Conservation (phyloP, 2,113 vertebrate species). For the Petromus typicus region DNA sequence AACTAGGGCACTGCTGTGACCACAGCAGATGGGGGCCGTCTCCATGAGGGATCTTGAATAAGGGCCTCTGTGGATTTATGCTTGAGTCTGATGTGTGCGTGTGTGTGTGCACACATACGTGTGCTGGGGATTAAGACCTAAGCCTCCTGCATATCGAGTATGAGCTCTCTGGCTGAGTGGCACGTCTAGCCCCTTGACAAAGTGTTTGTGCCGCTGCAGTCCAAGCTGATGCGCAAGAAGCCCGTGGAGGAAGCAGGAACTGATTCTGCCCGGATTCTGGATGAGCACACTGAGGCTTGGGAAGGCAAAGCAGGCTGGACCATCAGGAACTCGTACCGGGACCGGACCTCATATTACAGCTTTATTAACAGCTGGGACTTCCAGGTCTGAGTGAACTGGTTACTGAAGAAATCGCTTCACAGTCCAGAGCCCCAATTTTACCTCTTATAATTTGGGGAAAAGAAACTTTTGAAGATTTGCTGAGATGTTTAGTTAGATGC, state of each 20-base stretch:
- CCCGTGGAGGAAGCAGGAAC: neutral
- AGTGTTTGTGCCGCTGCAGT: neutral
- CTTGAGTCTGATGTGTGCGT: neutral
- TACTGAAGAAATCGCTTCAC: neutral
- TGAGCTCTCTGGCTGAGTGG: neutral
- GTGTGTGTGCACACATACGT: neutral
- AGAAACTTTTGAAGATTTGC: neutral
- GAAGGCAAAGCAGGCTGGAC: neutral
- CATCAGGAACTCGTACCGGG: neutral
- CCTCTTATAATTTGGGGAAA: neutral
- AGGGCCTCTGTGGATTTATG: neutral
- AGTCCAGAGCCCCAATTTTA: neutral
- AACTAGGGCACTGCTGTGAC: neutral
- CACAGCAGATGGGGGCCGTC: neutral
- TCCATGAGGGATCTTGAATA: neutral
- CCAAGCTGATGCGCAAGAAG: neutral
- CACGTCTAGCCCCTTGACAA: neutral
- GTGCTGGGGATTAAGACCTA: neutral
- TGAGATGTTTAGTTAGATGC: neutral
- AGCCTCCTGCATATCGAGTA: neutral
- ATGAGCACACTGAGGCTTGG: neutral
- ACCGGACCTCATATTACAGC: neutral
- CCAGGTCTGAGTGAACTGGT: neutral
- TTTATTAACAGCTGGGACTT: neutral
- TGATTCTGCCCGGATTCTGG: neutral